Conservation (phyloP, 2,888 invertebrate species). For the Leucania comma region DNA sequence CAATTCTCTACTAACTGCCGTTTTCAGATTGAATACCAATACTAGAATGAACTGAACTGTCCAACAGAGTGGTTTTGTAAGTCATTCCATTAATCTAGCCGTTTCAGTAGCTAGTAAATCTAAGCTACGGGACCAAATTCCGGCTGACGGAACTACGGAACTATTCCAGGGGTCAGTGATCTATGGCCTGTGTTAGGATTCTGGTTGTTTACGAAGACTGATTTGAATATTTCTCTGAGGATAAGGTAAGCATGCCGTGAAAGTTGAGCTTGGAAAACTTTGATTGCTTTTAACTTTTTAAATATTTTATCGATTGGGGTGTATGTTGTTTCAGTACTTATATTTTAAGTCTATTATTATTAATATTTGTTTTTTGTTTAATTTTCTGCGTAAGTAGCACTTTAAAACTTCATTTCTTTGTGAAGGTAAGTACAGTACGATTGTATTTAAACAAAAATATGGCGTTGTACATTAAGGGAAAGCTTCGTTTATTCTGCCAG, state of each 20-base stretch:
- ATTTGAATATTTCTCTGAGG: constrained; percentile 45
- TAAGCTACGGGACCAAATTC: constrained; percentile 26
- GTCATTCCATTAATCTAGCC: constrained; percentile 38
- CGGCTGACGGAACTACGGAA: constrained; percentile 3
- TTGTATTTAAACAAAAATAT: background rate
- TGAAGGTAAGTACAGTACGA: background rate
- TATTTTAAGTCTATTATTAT: background rate
- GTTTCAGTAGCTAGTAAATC: constrained; percentile 20
- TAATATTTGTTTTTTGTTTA: background rate
- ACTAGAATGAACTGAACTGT: constrained; percentile 14
- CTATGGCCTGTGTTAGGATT: constrained; percentile 36
- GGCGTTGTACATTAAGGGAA: background rate
- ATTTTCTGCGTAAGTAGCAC: background rate
- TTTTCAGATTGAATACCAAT: constrained; percentile 10
- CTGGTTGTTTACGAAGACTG: constrained; percentile 31
- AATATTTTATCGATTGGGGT: constrained; percentile 15
- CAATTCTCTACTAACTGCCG: background rate
- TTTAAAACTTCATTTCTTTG: background rate
- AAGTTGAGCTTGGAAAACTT: background rate
- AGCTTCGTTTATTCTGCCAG: no score
- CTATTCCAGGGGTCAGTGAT: constrained; percentile 34
- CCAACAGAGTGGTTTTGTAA: constrained; percentile 36
- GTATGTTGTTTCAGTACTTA: background rate
- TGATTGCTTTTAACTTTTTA: constrained; percentile 25
- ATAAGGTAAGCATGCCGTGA: background rate